phyloP scores from a whole-genome alignment of 2,797 vertebrate genomes.

The Ambastaia sidthimunki region DNA sequence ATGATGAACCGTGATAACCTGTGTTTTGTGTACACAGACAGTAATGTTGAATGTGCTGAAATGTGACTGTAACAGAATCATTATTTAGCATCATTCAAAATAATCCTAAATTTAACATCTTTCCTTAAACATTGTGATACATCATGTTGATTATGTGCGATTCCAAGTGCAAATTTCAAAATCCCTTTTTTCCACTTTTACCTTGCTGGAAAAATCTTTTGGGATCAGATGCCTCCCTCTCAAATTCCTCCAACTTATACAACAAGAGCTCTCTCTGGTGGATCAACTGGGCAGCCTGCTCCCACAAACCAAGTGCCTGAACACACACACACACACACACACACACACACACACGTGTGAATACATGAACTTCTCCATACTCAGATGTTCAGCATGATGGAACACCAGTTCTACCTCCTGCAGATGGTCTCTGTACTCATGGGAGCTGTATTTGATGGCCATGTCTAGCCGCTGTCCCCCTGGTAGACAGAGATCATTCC shows the following conservation, averaged over 20 bases:
- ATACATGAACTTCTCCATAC: neutral
- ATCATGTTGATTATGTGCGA: neutral
- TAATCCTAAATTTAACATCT: neutral
- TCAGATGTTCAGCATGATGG: neutral
- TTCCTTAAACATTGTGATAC: neutral
- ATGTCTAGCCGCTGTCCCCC: conserved; percentile 70
- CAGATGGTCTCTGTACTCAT: conserved; percentile 63
- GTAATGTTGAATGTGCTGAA: neutral
- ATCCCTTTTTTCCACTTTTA: conserved; percentile 19
- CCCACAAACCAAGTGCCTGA: conserved; percentile 70
- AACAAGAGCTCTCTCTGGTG: conserved; percentile 72
- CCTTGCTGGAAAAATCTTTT: conserved; percentile 76
- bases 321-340: conserved; percentile 33
- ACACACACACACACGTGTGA: conserved; percentile 26
- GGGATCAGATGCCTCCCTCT: conserved; percentile 75
- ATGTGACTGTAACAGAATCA: neutral
- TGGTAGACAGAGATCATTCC: conserved; percentile 73
- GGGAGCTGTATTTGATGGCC: conserved; percentile 80
- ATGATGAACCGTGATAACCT: conserved; percentile 66
- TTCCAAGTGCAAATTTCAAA: neutral
- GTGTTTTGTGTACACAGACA: neutral
- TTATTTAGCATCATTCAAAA: neutral
- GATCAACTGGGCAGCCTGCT: conserved; percentile 68
- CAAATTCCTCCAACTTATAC: conserved; percentile 74
- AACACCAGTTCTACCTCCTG: conserved; percentile 56